These are phyloP conservation scores for Notolepis coatsorum DNA, from an alignment of 2,797 vertebrate genomes.

Conservation along the genomic window DNA sequence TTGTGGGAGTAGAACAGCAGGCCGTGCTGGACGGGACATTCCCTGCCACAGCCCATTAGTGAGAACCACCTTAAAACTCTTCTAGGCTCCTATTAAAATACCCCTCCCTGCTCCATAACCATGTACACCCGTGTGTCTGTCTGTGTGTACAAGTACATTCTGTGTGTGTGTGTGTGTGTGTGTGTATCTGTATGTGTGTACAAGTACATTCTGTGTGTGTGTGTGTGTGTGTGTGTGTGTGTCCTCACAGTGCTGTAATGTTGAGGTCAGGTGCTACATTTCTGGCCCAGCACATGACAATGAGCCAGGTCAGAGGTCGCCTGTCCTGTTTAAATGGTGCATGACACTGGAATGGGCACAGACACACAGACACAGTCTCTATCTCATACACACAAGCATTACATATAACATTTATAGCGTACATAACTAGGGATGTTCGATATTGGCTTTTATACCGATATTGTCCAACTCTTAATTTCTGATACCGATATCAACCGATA, in stretches of 20 bases:
- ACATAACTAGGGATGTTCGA: too few relatives aligned
- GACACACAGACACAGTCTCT: conserved; percentile 1
- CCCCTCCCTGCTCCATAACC: conserved; percentile 17
- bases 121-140: neutral
- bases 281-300: conserved; percentile 57
- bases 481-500: too few relatives aligned
- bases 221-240: conserved; percentile 22
- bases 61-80: conserved; percentile 48
- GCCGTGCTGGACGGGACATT: conserved; percentile 34
- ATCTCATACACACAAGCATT: too few relatives aligned
- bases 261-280: conserved; percentile 67
- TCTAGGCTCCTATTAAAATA: conserved; percentile 50
- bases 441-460: too few relatives aligned
- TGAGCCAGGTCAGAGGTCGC: conserved; percentile 30
- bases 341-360: neutral
- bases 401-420: too few relatives aligned
- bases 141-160: conserved; percentile 8
- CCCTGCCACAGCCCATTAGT: conserved; percentile 45
- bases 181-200: conserved; percentile 1
- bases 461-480: too few relatives aligned
- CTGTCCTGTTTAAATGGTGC: conserved; percentile 21
- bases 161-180: conserved; percentile 1
- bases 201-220: neutral
- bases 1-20: conserved; percentile 51
- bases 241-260: conserved; percentile 53